phyloP scores from a whole-genome alignment of 2,888 invertebrate species.

The Odontocolon sp. region DNA sequence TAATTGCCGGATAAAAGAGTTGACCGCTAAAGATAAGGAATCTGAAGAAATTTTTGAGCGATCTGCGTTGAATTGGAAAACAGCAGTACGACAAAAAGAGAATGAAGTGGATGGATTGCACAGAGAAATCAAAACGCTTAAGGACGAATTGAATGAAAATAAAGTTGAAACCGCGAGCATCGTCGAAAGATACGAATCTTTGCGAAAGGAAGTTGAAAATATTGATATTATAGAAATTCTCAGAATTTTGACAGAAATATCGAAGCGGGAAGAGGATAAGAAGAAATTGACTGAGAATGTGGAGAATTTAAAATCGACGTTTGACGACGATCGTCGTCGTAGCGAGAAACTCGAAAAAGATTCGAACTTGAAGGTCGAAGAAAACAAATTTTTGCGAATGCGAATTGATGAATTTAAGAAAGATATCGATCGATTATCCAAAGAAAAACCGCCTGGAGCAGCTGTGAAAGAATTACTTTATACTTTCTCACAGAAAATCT shows the following conservation, averaged over 20 bases:
- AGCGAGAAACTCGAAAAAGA: conserved; percentile 63
- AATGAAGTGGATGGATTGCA: conserved; percentile 55
- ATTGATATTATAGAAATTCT: conserved; percentile 61
- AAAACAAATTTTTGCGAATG: conserved; percentile 63
- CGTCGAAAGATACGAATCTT: conserved; percentile 49
- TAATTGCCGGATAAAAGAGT: conserved; percentile 52
- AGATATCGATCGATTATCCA: conserved; percentile 53
- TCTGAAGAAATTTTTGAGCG: conserved; percentile 39
- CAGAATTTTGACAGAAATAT: conserved; percentile 60
- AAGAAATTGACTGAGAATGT: conserved; percentile 59
- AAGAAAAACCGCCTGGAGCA: conserved; percentile 7
- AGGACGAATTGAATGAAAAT: conserved; percentile 45
- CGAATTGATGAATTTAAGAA: conserved; percentile 48
- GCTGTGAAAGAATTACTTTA: conserved; percentile 26
- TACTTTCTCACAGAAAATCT: conserved; percentile 41
- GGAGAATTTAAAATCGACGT: conserved; percentile 54
- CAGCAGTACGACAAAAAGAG: conserved; percentile 38
- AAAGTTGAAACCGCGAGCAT: conserved; percentile 55
- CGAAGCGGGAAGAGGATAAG: conserved; percentile 60
- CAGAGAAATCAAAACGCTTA: conserved; percentile 54
- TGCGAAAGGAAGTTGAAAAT: conserved; percentile 61
- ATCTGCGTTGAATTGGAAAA: conserved; percentile 41
- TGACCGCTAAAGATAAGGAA: conserved; percentile 51
- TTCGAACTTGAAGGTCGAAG: conserved; percentile 54
- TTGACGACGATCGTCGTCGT: conserved; percentile 55